Conservation (phyloP, 2,888 invertebrate species). For the Drosophila melanocephala region DNA sequence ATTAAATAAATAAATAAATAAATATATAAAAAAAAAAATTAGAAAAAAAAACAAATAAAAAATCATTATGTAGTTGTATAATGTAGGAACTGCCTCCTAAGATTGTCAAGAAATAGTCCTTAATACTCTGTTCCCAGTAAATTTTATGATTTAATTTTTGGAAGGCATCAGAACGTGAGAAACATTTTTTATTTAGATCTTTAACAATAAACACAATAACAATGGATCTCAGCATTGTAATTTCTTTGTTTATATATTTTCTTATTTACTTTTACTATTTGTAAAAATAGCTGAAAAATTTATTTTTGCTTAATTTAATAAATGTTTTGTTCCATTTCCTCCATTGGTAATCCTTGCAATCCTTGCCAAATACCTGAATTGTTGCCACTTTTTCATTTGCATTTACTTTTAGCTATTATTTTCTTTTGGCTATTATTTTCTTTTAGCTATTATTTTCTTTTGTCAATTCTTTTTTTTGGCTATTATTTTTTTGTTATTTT, state of each 20-base stretch:
- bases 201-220: background rate
- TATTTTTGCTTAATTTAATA: background rate
- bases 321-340: background rate
- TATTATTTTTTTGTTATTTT: slow-evolving; percentile 1
- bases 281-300: background rate
- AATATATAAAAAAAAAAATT: too few relatives aligned
- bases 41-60: too few relatives aligned
- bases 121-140: background rate
- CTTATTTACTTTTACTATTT: background rate
- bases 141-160: background rate
- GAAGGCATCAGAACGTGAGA: background rate
- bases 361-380: background rate
- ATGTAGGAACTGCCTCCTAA: background rate
- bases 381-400: background rate
- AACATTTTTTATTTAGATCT: background rate
- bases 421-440: background rate
- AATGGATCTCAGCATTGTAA: background rate
- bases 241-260: background rate
- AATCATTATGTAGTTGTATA: background rate
- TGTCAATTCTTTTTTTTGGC: background rate
- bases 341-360: background rate
- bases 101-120: background rate
- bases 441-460: background rate
- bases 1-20: too few relatives aligned
- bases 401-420: background rate